These are phyloP conservation scores for Theonella swinhoei DNA, from an alignment of 37 sponge, comb jelly and placozoan genomes.

Conservation along the genomic window DNA sequence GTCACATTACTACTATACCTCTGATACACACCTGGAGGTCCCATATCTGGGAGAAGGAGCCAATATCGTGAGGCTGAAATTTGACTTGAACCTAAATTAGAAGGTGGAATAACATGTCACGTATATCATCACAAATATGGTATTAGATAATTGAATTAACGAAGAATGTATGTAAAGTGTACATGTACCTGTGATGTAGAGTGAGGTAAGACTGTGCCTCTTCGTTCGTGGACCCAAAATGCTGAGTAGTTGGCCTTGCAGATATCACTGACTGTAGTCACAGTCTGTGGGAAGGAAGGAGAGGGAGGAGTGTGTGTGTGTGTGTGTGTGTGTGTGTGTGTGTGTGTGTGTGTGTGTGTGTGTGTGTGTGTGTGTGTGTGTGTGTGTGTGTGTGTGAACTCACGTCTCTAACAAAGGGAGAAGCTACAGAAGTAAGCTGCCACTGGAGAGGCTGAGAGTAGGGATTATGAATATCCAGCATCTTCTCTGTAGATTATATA, in stretches of 20 bases:
- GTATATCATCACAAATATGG: too few species aligned
- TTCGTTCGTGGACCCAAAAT: slow-evolving; percentile 46
- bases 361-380: neutral
- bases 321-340: neutral
- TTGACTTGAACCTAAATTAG: slow-evolving; percentile 39
- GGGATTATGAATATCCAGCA: slow-evolving; percentile 53
- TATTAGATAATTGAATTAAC: neutral
- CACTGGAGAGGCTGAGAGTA: slow-evolving; percentile 26
- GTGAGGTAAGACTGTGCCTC: slow-evolving; percentile 11
- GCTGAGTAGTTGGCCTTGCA: slow-evolving; percentile 46
- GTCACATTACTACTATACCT: too few species aligned
- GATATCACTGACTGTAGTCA: neutral
- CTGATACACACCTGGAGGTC: slow-evolving; percentile 24
- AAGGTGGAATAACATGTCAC: too few species aligned
- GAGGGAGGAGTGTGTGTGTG: too few species aligned
- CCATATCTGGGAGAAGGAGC: slow-evolving; percentile 67
- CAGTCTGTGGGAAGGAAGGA: neutral
- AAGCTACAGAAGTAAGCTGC: slow-evolving; percentile 31
- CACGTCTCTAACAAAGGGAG: slow-evolving; percentile 52
- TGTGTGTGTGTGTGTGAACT: neutral
- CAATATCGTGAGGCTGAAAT: slow-evolving; percentile 54
- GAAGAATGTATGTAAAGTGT: neutral
- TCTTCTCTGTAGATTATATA: slow-evolving; percentile 49
- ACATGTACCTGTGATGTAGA: slow-evolving; percentile 25
- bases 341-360: neutral